Percentiles rank a stretch among this genome's conserved stretches.
Conservation (phyloP, 2,113 vertebrate species). For the Herpetotheres cachinnans region DNA sequence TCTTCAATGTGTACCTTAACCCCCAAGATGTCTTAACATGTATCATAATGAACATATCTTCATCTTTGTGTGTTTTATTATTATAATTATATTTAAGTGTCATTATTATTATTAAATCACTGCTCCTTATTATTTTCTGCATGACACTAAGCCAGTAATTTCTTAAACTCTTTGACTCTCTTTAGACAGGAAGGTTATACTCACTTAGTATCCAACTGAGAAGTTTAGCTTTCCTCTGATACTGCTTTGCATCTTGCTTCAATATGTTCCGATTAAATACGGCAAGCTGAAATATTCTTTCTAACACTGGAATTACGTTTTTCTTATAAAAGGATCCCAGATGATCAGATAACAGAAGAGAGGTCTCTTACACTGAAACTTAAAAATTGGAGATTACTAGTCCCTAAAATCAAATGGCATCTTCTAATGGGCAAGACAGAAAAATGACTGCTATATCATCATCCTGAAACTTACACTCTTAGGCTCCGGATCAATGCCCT, state of each 20-base stretch:
- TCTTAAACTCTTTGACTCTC: background rate
- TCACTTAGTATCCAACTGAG: background rate
- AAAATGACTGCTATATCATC: background rate
- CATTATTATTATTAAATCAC: background rate
- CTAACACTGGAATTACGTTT: background rate
- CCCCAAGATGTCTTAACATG: background rate
- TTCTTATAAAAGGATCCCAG: conserved; percentile 15
- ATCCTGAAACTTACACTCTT: background rate
- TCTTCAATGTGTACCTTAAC: background rate
- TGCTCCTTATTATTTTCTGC: background rate
- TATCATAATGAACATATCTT: background rate
- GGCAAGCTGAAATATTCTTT: conserved; percentile 28
- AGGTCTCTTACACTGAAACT: background rate
- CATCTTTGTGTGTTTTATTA: background rate
- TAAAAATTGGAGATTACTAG: background rate
- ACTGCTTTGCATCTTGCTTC: conserved; percentile 25
- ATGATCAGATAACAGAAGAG: background rate
- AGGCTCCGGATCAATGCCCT: background rate
- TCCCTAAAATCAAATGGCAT: background rate
- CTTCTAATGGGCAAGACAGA: background rate
- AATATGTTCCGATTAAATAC: background rate
- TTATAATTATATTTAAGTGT: background rate
- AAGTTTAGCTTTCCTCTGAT: background rate
- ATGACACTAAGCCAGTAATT: background rate
- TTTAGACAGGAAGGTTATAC: background rate